Conservation (phyloP, 2,113 vertebrate genomes). For the Lonchura striata region DNA sequence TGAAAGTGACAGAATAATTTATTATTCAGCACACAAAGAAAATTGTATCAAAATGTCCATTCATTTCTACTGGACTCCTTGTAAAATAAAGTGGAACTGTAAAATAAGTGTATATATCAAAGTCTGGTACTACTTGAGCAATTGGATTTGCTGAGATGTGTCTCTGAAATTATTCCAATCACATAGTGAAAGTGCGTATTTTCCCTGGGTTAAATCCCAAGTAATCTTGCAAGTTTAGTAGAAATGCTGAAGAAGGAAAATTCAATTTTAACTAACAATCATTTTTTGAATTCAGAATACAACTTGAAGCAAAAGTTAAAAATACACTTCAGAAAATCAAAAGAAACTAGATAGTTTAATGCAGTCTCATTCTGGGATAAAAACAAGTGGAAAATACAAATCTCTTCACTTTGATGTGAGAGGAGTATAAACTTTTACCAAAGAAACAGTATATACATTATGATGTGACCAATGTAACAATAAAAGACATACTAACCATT, state of each 20-base stretch:
- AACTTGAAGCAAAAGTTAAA: neutral
- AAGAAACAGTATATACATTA: neutral
- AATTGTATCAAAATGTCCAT: neutral
- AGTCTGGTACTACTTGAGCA: neutral
- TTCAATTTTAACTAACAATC: neutral
- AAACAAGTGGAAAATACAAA: constrained; percentile 43
- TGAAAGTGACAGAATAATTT: constrained; percentile 3
- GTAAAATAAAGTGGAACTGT: neutral
- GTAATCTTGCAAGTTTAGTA: neutral
- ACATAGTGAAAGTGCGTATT: neutral
- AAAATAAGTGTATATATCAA: neutral
- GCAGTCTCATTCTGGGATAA: neutral
- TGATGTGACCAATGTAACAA: neutral
- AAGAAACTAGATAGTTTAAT: neutral
- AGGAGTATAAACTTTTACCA: neutral
- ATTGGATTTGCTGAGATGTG: neutral
- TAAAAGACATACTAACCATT: neutral
- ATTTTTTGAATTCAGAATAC: neutral
- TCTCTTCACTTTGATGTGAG: neutral
- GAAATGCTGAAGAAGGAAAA: neutral
- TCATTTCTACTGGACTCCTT: neutral
- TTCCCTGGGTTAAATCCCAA: neutral
- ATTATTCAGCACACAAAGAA: neutral
- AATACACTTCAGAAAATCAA: constrained; percentile 12
- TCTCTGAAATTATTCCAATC: neutral